A percentile compares a stretch with the other conserved stretches of the same genome.
phyloP scores from a whole-genome alignment of 2,888 invertebrate species.

The Lymantria dispar region DNA sequence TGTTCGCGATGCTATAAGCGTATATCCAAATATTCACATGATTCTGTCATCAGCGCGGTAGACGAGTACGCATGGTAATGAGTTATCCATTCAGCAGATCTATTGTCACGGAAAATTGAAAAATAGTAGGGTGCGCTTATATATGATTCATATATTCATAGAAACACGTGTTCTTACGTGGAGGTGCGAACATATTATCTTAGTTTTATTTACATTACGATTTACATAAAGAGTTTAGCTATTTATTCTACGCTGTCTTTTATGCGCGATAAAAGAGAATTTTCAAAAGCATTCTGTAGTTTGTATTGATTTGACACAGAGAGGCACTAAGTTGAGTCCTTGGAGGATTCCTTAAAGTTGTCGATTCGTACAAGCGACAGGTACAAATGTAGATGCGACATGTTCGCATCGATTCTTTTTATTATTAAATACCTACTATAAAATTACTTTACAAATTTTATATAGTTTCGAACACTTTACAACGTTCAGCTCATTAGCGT shows the following conservation, averaged over 20 bases:
- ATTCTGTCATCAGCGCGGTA: slow-evolving; percentile 24
- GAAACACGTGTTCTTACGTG: slow-evolving; percentile 42
- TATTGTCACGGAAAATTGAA: slow-evolving; percentile 79
- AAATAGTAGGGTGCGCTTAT: slow-evolving; percentile 61
- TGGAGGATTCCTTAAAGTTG: not conserved
- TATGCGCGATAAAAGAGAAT: not conserved
- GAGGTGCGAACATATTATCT: slow-evolving; percentile 35
- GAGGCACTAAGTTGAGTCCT: not conserved
- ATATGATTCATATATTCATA: slow-evolving; percentile 74
- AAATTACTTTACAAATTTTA: too few relatives aligned
- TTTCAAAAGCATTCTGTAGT: not conserved
- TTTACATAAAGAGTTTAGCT: slow-evolving; percentile 10
- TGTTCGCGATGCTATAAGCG: too few relatives aligned
- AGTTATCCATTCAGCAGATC: slow-evolving; percentile 54
- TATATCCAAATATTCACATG: not conserved
- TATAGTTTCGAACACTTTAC: too few relatives aligned
- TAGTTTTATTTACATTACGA: slow-evolving; percentile 20
- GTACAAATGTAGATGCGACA: not conserved
- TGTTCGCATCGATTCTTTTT: not conserved
- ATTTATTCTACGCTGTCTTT: not conserved
- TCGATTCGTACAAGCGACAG: too few relatives aligned
- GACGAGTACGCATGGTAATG: slow-evolving; percentile 45
- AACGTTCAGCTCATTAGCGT: too few relatives aligned
- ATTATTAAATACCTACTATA: not conserved
- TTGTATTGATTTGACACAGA: not conserved